These are phyloP conservation scores for Zeus faber DNA, from an alignment of 2,113 vertebrate genomes.

Conservation along the genomic window DNA sequence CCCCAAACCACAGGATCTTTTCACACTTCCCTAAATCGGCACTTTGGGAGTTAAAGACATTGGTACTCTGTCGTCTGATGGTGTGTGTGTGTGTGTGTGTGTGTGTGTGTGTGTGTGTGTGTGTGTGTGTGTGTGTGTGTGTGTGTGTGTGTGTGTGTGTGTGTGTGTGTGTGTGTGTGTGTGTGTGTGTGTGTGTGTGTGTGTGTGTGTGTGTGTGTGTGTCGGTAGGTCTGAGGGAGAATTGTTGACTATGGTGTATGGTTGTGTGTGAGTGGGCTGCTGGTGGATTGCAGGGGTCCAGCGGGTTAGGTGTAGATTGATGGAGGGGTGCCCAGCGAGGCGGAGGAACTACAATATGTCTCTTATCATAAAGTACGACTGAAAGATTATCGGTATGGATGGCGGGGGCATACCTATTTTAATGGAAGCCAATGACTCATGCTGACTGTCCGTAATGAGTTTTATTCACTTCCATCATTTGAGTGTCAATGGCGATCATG, in stretches of 20 bases:
- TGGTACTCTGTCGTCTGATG: no score
- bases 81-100: neutral
- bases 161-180: neutral
- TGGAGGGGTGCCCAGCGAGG: constrained; percentile 82
- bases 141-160: neutral
- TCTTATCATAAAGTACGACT: constrained; percentile 92
- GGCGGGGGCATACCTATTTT: constrained; percentile 82
- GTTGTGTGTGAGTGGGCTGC: neutral
- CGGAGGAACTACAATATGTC: constrained; percentile 71
- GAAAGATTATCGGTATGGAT: constrained; percentile 84
- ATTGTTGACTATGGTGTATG: no score
- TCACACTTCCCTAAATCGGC: constrained; percentile 17
- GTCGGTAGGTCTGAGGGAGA: no score
- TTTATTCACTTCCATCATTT: constrained; percentile 99
- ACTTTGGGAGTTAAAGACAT: neutral
- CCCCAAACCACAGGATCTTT: constrained; percentile 26
- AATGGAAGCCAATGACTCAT: constrained; percentile 93
- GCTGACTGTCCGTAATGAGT: constrained; percentile 86
- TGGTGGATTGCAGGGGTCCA: neutral
- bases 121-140: neutral
- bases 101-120: neutral
- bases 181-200: neutral
- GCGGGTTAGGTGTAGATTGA: constrained; percentile 76
- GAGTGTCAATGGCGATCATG: constrained; percentile 99
- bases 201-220: neutral